phyloP scores from a whole-genome alignment of 2,888 invertebrate species.

The Habrosyne pyritoides region DNA sequence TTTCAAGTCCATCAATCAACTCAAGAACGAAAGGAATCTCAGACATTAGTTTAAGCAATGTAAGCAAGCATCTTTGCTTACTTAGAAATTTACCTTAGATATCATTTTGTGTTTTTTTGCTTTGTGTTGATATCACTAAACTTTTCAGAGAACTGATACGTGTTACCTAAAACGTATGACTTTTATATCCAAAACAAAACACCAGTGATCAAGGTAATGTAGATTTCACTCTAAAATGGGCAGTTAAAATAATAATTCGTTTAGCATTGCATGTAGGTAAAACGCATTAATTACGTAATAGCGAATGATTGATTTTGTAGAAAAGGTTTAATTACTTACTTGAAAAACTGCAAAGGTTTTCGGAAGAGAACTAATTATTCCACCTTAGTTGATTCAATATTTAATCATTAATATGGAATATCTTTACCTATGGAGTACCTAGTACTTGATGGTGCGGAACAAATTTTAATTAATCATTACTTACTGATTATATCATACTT shows the following conservation, averaged over 20 bases:
- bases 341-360: not conserved
- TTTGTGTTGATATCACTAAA: slow-evolving; percentile 1
- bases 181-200: slow-evolving; percentile 11
- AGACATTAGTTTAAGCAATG: no score
- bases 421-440: no score
- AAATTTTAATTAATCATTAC: no score
- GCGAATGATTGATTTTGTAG: not conserved
- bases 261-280: slow-evolving; percentile 6
- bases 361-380: not conserved
- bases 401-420: no score
- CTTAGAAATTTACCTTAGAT: slow-evolving; percentile 3
- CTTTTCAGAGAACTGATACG: slow-evolving; percentile 11
- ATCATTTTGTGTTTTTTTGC: not conserved
- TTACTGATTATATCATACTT: no score
- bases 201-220: slow-evolving; percentile 23
- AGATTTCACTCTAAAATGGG: slow-evolving; percentile 31
- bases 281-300: not conserved
- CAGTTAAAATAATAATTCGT: slow-evolving; percentile 22
- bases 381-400: no score
- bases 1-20: no score
- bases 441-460: no score
- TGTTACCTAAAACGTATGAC: slow-evolving; percentile 6
- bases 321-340: not conserved
- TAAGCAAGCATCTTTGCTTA: no score
- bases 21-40: no score